Base-by-base conservation (phyloP, 2,888 invertebrate species). In the Thysanoteuthis rhombus region DNA sequence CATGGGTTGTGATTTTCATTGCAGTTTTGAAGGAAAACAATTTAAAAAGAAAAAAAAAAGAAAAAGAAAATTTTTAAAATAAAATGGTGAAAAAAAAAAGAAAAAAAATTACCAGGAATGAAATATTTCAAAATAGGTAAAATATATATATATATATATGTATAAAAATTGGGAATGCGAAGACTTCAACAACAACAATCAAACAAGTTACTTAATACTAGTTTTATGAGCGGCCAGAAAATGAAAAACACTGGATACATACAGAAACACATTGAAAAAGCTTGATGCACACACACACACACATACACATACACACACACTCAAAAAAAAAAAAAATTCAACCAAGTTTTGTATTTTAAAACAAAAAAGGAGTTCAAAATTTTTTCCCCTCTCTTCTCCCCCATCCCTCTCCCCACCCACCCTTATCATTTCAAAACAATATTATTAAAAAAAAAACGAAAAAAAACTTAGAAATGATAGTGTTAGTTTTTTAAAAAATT, bases 1-100 rank as follows among this genome's bases (percentile, higher is more conserved):
- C 92, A 10, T 92, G 92, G 92, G 92, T 92, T 92, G 92, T 92
- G 92, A 92, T 92, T 92, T 92, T 92, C 92, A 92, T 92, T 92
- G 92, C 92, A 28, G 36, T 92, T 75, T 40, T 92, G 92, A 92
- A 92, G 92, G 92, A 92, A 42, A 92, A 90, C n/a, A 92, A 92
- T 92, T 92, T 36, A 92, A 28, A 45, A n/a, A n/a, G 40, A 40
- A 92, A 92, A 92, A 42, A 32, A 45, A 39, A 91, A 91, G 42
- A 42, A n/a, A 91, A 28, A 36, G 32, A 38, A 40, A 42, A 92
- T n/a, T 45, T 40, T 45, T n/a, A 42, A 92, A 92, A 92, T n/a
- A 42, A 32, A 42, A 90, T 19, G 22, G 5, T 38, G n/a, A 92
- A 92, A 92, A 92, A 42, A 32, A 45, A 39, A 91, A 91, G 42